These are phyloP conservation scores for Phalera bucephala DNA, from an alignment of 2,888 invertebrate species.

Conservation along the genomic window DNA sequence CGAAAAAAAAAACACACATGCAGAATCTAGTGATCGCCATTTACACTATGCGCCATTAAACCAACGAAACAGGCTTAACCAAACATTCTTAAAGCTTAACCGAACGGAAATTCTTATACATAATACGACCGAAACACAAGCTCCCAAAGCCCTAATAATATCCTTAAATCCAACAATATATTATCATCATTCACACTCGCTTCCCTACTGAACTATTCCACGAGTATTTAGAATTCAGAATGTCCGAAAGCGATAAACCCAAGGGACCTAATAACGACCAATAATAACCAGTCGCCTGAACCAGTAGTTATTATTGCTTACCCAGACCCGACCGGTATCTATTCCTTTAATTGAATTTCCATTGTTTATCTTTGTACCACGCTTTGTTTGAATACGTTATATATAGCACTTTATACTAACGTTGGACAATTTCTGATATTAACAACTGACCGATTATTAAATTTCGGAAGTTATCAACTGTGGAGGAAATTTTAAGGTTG, in stretches of 20 bases:
- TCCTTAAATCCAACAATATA: neutral
- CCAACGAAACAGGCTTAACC: too few relatives aligned
- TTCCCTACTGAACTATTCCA: constrained; percentile 7
- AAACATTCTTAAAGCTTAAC: too few relatives aligned
- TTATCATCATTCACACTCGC: neutral
- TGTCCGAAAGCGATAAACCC: constrained; percentile 46
- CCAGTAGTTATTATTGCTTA: constrained; percentile 42
- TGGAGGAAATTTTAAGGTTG: too few relatives aligned
- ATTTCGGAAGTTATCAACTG: too few relatives aligned
- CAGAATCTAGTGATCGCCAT: too few relatives aligned
- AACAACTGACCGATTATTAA: too few relatives aligned
- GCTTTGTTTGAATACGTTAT: constrained; percentile 4
- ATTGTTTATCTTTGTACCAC: constrained; percentile 39
- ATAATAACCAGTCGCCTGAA: constrained; percentile 48
- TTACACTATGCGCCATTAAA: too few relatives aligned
- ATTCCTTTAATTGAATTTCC: constrained; percentile 51
- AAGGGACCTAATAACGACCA: constrained; percentile 49
- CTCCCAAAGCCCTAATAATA: too few relatives aligned
- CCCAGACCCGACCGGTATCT: constrained; percentile 28
- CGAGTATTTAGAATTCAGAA: constrained; percentile 50
- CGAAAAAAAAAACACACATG: too few relatives aligned
- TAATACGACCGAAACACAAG: too few relatives aligned
- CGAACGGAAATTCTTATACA: too few relatives aligned
- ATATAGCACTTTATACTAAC: neutral
- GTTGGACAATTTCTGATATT: neutral